Base-by-base conservation (phyloP, 1,140 invertebrate species). In the Ladona fulva region DNA sequence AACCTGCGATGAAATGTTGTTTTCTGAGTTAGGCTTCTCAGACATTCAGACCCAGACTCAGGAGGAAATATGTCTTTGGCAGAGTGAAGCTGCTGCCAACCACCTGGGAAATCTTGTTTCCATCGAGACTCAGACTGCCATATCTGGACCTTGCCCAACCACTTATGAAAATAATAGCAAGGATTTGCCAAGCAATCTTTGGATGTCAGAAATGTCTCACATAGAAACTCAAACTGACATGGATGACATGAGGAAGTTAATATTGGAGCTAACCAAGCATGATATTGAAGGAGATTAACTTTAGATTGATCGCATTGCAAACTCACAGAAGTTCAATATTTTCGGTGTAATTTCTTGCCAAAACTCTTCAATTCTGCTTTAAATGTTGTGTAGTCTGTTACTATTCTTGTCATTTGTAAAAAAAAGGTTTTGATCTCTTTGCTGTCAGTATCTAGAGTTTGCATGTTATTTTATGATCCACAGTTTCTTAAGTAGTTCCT, bases 11-110 rank as follows among this genome's bases (percentile, higher is more conserved):
- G 87, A 89, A 24, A 87, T 89, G 52, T 81, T 89, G 24, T 84
- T 84, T 52, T 84, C 82, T 77, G 88, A 87, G 80, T 81, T 90
- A 6, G 87, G 85, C 1, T 82, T 90, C 24, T 87, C 87, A 11
- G 85, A 90, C 78, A 90, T 87, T 66, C 87, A 91, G 80, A 91
- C 90, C 0, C 90, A 91, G 80, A 91, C 89, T 0, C 52, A 16
- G 5, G 52, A 66, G 12, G 52, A 66, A 66, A 22, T 22, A 3
- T 16, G 16, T 16, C 52, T 66, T 16, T 66, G 52, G 52, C 1
- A 22, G 52, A 22, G n/a, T 22, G 52, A 16, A 3, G 16, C 52
- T 12, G 12, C 3, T 5, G 14, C n/a, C 12, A 83, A 86, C 22
- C 88, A 86, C 85, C 81, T 85, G 25, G 82, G 83, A 76, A 74